Evolutionary conservation across 2,113 vertebrate genomes (phyloP).

Genomic region (Arothron firmamentum): DNA sequence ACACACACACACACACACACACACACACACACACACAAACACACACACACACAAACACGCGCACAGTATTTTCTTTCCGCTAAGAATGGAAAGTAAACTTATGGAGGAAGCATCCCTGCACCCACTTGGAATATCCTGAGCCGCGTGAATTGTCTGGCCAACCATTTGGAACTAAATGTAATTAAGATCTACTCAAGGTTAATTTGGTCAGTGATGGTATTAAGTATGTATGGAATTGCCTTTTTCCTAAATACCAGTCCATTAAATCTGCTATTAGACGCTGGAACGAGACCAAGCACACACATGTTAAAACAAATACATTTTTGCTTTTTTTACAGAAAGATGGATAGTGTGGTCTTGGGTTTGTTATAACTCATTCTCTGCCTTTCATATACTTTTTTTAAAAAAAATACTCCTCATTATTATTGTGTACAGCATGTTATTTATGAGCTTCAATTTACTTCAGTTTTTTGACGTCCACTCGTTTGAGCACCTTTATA

Average conservation of each 20-base stretch:
- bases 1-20: too few relatives aligned
- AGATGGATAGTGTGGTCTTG: slow-evolving; percentile 79
- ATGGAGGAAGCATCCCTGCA: slow-evolving; percentile 34
- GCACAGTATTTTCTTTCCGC: not conserved
- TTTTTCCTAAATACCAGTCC: slow-evolving; percentile 97
- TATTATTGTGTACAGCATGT: slow-evolving; percentile 1
- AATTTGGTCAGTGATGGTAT: slow-evolving; percentile 98
- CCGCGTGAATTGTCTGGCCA: slow-evolving; percentile 88
- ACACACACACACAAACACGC: too few relatives aligned
- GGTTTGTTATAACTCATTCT: slow-evolving; percentile 67
- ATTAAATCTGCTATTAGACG: slow-evolving; percentile 96
- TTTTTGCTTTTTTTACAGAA: slow-evolving; percentile 67
- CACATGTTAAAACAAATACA: slow-evolving; percentile 83
- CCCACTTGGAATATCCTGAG: slow-evolving; percentile 80
- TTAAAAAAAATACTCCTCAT: not conserved
- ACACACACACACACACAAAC: too few relatives aligned
- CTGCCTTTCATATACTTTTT: slow-evolving; percentile 42
- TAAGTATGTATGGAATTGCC: slow-evolving; percentile 89
- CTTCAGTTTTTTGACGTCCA: slow-evolving; percentile 56
- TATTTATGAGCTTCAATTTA: slow-evolving; percentile 33
- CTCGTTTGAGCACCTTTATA: slow-evolving; percentile 63
- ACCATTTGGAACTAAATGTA: slow-evolving; percentile 97
- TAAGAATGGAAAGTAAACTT: slow-evolving; percentile 35
- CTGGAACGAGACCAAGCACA: slow-evolving; percentile 95
- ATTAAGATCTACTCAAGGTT: slow-evolving; percentile 98